Conservation (phyloP, 2,888 invertebrate species). For the Ophioninae sp. region DNA sequence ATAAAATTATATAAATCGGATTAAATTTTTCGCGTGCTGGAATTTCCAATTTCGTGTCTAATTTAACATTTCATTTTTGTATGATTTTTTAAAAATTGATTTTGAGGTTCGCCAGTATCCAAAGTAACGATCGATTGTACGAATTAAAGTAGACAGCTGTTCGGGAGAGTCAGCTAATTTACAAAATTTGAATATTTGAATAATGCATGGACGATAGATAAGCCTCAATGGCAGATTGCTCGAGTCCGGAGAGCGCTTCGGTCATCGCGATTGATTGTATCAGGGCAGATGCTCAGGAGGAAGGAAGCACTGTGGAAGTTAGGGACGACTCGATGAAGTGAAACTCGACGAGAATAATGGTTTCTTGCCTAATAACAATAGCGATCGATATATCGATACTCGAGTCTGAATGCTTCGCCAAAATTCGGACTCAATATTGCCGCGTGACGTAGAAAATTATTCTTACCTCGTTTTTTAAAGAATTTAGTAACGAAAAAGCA, state of each 20-base stretch:
- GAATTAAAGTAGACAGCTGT: conserved; percentile 29
- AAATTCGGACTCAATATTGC: background rate
- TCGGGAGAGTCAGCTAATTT: conserved; percentile 32
- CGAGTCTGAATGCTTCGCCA: background rate
- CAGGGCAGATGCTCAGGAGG: conserved; percentile 20
- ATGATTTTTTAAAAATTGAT: background rate
- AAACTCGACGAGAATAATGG: conserved; percentile 20
- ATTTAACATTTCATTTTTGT: background rate
- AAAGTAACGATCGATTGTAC: background rate
- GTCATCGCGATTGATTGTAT: conserved; percentile 12
- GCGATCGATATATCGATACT: background rate
- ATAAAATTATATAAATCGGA: background rate
- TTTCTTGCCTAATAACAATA: background rate
- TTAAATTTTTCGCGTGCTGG: background rate
- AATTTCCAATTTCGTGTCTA: background rate
- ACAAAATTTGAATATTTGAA: conserved; percentile 46
- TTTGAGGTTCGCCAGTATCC: background rate
- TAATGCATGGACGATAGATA: conserved; percentile 40
- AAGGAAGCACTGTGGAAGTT: conserved; percentile 38
- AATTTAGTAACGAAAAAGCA: background rate
- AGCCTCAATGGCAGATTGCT: background rate
- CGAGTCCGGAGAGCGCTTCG: conserved; percentile 24
- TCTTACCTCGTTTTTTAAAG: background rate
- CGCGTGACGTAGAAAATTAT: background rate
- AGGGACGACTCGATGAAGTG: conserved; percentile 26